Base-by-base conservation (phyloP, 2,797 vertebrate species). In the Microctenopoma stevenorrisi region DNA sequence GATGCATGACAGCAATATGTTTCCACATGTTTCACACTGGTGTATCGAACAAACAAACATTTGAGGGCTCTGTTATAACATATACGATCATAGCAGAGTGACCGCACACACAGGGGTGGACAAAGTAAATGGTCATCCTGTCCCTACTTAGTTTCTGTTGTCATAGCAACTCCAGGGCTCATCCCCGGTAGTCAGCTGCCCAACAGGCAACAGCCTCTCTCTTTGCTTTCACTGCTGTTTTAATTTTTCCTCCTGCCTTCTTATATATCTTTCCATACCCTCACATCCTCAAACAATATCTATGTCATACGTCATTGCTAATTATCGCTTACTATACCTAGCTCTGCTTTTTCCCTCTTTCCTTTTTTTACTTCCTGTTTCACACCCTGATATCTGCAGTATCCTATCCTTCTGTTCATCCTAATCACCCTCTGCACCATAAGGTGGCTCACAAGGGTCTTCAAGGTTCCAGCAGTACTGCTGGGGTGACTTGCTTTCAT, bases 141-240 rank as follows among this genome's bases (percentile, higher is more conserved):
- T 88, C 79, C 88, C 90, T 82, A 81, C 86, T 90, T 42, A 78
- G 63, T 85, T 78, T 89, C 73, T 81, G 94, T 95, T 94, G 94
- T 89, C 95, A 95, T 95, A 93, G 91, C 92, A 95, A 96, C 94
- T 68, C 64, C 5, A 30, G 68, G 77, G 88, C 85, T 86, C 68
- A 30, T 87, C 78, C 85, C 83, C 87, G 81, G 72, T 75, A 0
- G 51, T 84, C 85, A 33, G 25, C 22, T 22, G 81, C 90, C 83
- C 74, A 68, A 11, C 64, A 68, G 57, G 44, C 58, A 77, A 26
- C 54, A 78, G 25, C 48, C 28, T 68, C 28, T 61, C 55, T 50
- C 40, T 26, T 51, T 42, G 38, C 58, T 66, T 26, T 68, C 42
- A 56, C 60, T 65, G 13, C 55, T 55, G 18, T 14, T 60, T 63